phyloP scores from a whole-genome alignment of 1,140 invertebrate genomes.

The Stenopsyche tienmushanensis region DNA sequence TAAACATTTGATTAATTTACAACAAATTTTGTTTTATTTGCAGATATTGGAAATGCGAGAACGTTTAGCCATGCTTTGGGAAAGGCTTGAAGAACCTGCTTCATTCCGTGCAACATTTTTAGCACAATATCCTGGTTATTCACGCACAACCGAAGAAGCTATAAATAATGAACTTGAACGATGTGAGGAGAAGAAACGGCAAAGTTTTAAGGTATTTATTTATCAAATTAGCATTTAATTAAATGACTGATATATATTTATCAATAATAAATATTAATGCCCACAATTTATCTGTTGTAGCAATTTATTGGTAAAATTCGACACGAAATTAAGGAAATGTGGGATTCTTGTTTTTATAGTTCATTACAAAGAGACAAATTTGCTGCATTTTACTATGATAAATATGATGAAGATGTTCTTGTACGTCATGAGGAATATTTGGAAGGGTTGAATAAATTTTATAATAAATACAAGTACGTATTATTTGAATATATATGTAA shows the following conservation, averaged over 20 bases:
- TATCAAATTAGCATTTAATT: too few relatives aligned
- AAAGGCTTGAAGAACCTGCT: conserved; percentile 58
- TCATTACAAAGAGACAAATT: conserved; percentile 63
- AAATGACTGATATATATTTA: too few relatives aligned
- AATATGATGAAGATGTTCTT: conserved; percentile 74
- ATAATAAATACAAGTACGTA: conserved; percentile 65
- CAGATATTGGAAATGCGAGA: conserved; percentile 53
- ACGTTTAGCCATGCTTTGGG: conserved; percentile 61
- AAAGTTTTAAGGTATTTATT: conserved; percentile 59
- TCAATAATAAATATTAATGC: too few relatives aligned
- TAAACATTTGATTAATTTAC: too few relatives aligned
- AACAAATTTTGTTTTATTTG: too few relatives aligned
- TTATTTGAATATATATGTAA: conserved; percentile 12
- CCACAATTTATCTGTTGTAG: conserved; percentile 41
- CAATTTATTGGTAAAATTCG: conserved; percentile 70
- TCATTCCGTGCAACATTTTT: conserved; percentile 55
- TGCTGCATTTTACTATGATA: conserved; percentile 57
- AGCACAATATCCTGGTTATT: conserved; percentile 54
- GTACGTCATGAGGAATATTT: conserved; percentile 74
- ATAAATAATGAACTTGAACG: conserved; percentile 62
- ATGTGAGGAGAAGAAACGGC: conserved; percentile 63
- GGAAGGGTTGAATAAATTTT: conserved; percentile 65
- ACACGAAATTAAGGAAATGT: conserved; percentile 66
- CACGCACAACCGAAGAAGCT: conserved; percentile 53
- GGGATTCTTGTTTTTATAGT: conserved; percentile 71